These are phyloP conservation scores for Lycaon pictus DNA, from an alignment of 2,113 vertebrate genomes.

Conservation along the genomic window DNA sequence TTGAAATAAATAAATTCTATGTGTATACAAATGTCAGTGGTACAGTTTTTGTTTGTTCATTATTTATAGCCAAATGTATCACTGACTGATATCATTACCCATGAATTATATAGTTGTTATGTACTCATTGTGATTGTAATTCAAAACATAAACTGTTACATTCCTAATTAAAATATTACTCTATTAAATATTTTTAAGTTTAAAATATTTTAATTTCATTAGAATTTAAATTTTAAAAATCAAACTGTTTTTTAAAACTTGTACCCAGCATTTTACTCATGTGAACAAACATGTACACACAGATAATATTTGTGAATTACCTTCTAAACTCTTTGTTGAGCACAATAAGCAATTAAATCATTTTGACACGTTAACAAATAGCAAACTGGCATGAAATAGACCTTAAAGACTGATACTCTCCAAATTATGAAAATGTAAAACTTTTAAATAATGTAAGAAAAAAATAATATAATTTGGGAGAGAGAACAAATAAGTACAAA, in stretches of 20 bases:
- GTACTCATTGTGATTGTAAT: background rate
- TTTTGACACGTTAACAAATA: background rate
- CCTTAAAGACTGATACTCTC: background rate
- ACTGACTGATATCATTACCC: background rate
- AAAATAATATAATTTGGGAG: background rate
- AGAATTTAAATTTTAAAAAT: constrained; percentile 20
- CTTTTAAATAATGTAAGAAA: background rate
- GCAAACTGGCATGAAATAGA: background rate
- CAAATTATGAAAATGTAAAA: background rate
- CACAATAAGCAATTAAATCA: background rate
- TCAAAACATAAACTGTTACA: background rate
- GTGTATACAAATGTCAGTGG: background rate
- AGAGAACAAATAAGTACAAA: background rate
- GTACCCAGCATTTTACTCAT: background rate
- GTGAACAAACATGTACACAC: background rate
- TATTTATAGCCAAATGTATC: background rate
- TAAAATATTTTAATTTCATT: background rate
- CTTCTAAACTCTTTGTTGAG: background rate
- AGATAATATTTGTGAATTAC: background rate
- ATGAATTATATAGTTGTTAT: background rate
- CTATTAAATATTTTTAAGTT: background rate
- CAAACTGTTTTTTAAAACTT: background rate
- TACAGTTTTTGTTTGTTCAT: background rate
- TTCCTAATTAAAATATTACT: background rate
- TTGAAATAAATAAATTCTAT: background rate